Evolutionary conservation across 2,888 invertebrate species (phyloP).

Genomic region (Linnaemya tessellans): DNA sequence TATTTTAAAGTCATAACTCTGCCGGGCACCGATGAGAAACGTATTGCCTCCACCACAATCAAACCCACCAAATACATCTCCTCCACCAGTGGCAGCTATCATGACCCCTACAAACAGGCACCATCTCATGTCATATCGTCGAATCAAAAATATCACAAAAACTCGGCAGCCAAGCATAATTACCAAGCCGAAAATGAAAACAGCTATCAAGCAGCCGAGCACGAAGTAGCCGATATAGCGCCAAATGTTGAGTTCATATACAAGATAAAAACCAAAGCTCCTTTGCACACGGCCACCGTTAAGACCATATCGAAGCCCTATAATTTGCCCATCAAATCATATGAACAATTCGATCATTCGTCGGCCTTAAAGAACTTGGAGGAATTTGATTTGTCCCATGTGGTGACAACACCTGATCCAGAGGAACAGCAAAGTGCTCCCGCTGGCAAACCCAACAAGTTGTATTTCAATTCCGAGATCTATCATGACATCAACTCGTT

Average conservation of each 20-base stretch:
- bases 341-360: slow-evolving; percentile 81
- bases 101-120: slow-evolving; percentile 51
- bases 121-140: slow-evolving; percentile 66
- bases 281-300: slow-evolving; percentile 81
- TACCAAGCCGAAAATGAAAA: slow-evolving; percentile 78
- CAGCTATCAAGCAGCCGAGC: slow-evolving; percentile 77
- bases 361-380: slow-evolving; percentile 81
- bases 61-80: slow-evolving; percentile 79
- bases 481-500: slow-evolving; percentile 83
- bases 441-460: slow-evolving; percentile 77
- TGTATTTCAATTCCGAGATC: slow-evolving; percentile 82
- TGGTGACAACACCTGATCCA: slow-evolving; percentile 77
- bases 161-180: slow-evolving; percentile 59
- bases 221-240: slow-evolving; percentile 77
- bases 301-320: slow-evolving; percentile 81
- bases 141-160: slow-evolving; percentile 62
- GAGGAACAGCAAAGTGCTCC: slow-evolving; percentile 71
- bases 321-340: slow-evolving; percentile 76
- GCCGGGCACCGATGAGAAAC: slow-evolving; percentile 77
- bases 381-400: slow-evolving; percentile 81
- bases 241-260: slow-evolving; percentile 83
- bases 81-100: slow-evolving; percentile 45
- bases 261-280: slow-evolving; percentile 81
- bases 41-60: slow-evolving; percentile 78
- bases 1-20: slow-evolving; percentile 78